Conservation (phyloP, 2,888 invertebrate species). For the Xanthia icteritia region DNA sequence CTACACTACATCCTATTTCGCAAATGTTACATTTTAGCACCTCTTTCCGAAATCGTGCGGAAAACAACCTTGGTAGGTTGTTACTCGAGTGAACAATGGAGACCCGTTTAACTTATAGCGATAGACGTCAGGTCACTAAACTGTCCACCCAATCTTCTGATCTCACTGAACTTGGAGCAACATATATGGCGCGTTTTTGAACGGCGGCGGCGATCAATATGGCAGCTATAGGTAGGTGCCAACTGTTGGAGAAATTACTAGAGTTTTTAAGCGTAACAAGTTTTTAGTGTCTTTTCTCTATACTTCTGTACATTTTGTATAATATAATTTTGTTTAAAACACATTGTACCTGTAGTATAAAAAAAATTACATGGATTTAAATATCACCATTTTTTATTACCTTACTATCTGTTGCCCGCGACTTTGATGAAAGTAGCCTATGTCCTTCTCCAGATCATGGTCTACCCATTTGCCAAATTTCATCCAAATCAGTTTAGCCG, state of each 20-base stretch:
- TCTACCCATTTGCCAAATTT: too few species aligned
- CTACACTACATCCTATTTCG: constrained; percentile 9
- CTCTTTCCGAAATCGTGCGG: constrained; percentile 62
- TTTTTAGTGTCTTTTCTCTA: neutral
- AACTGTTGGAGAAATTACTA: neutral
- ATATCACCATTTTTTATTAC: neutral
- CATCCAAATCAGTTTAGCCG: too few species aligned
- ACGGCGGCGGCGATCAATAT: neutral
- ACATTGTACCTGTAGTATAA: neutral
- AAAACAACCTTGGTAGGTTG: constrained; percentile 50
- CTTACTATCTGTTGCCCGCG: too few species aligned
- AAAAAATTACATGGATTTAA: neutral
- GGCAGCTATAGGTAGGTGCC: too few species aligned
- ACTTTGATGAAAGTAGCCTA: too few species aligned
- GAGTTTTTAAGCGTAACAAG: neutral
- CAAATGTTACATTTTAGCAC: constrained; percentile 58
- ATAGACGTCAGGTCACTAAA: constrained; percentile 65
- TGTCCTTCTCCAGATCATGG: too few species aligned
- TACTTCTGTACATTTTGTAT: neutral
- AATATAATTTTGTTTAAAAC: neutral
- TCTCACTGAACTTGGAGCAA: constrained; percentile 48
- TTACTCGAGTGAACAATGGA: constrained; percentile 59
- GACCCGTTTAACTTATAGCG: constrained; percentile 34
- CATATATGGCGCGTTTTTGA: neutral
- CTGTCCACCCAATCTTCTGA: constrained; percentile 58